Conservation (phyloP, 2,888 invertebrate genomes). For the Oscheius myriophilus region DNA sequence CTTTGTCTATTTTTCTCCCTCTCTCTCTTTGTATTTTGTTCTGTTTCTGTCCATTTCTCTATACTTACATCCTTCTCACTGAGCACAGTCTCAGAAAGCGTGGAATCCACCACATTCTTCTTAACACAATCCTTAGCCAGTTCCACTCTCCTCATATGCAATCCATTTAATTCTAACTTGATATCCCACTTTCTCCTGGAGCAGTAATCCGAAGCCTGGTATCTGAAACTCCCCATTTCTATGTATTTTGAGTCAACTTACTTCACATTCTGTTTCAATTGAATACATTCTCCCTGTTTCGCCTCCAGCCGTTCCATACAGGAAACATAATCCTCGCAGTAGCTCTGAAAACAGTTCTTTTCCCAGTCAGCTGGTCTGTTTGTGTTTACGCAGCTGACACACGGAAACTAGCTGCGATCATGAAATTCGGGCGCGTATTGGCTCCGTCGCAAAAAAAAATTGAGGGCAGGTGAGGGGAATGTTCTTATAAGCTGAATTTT, state of each 20-base stretch:
- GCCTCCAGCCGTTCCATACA: conserved; percentile 50
- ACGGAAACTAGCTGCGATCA: no score
- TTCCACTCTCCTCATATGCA: conserved; percentile 46
- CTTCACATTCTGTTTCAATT: conserved; percentile 40
- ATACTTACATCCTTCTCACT: neutral
- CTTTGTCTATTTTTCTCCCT: no score
- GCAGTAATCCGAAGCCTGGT: conserved; percentile 33
- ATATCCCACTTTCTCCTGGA: conserved; percentile 44
- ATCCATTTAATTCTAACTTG: conserved; percentile 45
- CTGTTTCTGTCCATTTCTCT: neutral
- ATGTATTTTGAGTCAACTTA: neutral
- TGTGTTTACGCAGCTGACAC: no score
- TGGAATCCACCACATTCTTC: conserved; percentile 33
- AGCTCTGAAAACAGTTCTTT: conserved; percentile 15
- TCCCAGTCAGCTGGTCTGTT: neutral
- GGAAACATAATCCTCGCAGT: conserved; percentile 44
- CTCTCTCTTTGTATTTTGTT: neutral
- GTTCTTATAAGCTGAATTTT: no score
- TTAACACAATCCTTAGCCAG: conserved; percentile 42
- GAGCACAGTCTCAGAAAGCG: conserved; percentile 33
- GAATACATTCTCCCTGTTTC: conserved; percentile 46
- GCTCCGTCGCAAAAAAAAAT: neutral
- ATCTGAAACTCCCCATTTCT: neutral
- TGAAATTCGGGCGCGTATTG: no score
- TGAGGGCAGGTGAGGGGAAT: no score